Evolutionary conservation across 1,140 invertebrate species (phyloP).

Genomic region (Nymphalis io): DNA sequence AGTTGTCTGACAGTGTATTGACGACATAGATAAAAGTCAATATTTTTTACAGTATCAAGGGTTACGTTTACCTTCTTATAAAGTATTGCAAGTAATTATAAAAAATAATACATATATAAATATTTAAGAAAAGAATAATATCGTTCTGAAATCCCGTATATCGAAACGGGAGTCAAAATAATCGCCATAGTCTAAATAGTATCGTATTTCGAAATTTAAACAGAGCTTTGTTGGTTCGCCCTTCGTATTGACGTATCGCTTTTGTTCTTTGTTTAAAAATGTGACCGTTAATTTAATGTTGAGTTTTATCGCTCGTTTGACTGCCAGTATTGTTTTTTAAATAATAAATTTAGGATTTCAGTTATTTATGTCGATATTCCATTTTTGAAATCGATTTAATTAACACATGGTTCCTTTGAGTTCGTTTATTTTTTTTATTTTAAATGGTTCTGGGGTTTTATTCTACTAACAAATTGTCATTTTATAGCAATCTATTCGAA

Average conservation of each 20-base stretch:
- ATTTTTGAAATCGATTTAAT: too few species aligned
- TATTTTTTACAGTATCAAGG: too few species aligned
- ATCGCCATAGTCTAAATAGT: conserved; percentile 7
- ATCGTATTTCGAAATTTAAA: conserved; percentile 1
- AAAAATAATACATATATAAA: too few species aligned
- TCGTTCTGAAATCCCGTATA: conserved; percentile 1
- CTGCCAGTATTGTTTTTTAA: not conserved
- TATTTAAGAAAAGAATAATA: not conserved
- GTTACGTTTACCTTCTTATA: too few species aligned
- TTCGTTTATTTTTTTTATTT: too few species aligned
- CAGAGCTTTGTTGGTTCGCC: conserved; percentile 1
- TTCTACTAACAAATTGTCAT: too few species aligned
- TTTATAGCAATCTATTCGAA: too few species aligned
- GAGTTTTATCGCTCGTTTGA: conserved; percentile 9
- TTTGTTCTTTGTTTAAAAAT: conserved; percentile 63
- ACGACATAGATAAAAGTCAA: too few species aligned
- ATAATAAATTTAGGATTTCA: not conserved
- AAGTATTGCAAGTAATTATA: too few species aligned
- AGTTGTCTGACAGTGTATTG: too few species aligned
- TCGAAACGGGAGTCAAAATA: conserved; percentile 7
- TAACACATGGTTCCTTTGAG: too few species aligned
- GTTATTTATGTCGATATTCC: not conserved
- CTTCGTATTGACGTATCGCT: conserved; percentile 40
- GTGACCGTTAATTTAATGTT: conserved; percentile 44
- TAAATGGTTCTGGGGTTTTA: too few species aligned